phyloP scores from a whole-genome alignment of 2,797 vertebrate species.

The Micropoecilia bifurca region DNA sequence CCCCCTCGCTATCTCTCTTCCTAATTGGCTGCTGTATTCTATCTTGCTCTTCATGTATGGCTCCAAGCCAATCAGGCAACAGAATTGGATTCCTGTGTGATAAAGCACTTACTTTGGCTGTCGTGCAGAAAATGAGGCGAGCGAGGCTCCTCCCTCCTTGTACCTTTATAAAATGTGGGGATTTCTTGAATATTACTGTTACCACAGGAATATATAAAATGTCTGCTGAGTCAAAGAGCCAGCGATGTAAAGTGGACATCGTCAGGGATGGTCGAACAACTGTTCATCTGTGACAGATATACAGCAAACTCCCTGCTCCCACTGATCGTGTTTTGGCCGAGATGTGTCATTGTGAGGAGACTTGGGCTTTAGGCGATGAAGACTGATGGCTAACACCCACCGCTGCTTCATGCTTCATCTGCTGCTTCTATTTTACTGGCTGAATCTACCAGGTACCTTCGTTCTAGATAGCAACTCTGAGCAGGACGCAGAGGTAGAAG shows the following conservation, averaged over 20 bases:
- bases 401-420: slow-evolving; percentile 40
- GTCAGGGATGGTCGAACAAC: slow-evolving; percentile 33
- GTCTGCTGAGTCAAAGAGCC: slow-evolving; percentile 25
- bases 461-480: slow-evolving; percentile 15
- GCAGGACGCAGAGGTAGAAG: slow-evolving; percentile 27
- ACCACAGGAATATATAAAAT: slow-evolving; percentile 41
- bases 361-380: slow-evolving; percentile 45
- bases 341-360: slow-evolving; percentile 30
- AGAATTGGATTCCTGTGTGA: slow-evolving; percentile 80
- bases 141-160: slow-evolving; percentile 28
- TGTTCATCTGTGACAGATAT: slow-evolving; percentile 49
- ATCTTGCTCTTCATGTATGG: slow-evolving; percentile 70
- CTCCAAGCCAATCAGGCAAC: slow-evolving; percentile 75
- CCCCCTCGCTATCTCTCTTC: slow-evolving; percentile 49
- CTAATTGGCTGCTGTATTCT: slow-evolving; percentile 74
- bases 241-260: slow-evolving; percentile 42
- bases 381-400: slow-evolving; percentile 43
- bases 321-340: slow-evolving; percentile 26
- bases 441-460: slow-evolving; percentile 20
- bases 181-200: slow-evolving; percentile 47
- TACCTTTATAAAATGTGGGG: slow-evolving; percentile 41
- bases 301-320: slow-evolving; percentile 46
- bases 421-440: slow-evolving; percentile 35
- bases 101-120: slow-evolving; percentile 74
- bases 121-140: slow-evolving; percentile 57